Percentiles rank a stretch among this genome's conserved stretches.
Evolutionary conservation across 2,113 vertebrate genomes (phyloP).

Genomic region (Epinephelus lanceolatus): DNA sequence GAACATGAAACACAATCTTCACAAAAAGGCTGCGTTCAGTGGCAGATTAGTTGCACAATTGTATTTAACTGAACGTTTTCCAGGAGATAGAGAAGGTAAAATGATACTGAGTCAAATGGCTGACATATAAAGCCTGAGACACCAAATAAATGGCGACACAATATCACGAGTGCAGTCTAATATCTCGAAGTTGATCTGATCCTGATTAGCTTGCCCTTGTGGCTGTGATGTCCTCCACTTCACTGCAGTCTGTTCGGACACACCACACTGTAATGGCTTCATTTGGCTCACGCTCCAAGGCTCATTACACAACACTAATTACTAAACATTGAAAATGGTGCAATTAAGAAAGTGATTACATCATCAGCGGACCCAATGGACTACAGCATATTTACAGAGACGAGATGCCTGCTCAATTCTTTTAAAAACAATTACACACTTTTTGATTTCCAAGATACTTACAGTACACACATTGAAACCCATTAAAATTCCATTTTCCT

Average conservation of each 20-base stretch:
- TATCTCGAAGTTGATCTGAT: slow-evolving; percentile 45
- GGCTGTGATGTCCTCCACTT: slow-evolving; percentile 66
- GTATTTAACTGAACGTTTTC: slow-evolving; percentile 24
- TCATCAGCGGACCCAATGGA: slow-evolving; percentile 80
- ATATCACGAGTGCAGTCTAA: background rate
- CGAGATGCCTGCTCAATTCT: slow-evolving; percentile 57
- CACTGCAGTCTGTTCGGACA: slow-evolving; percentile 61
- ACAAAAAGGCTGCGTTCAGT: slow-evolving; percentile 6
- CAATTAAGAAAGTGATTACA: slow-evolving; percentile 81
- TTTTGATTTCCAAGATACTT: slow-evolving; percentile 60
- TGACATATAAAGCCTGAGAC: background rate
- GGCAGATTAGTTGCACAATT: slow-evolving; percentile 11
- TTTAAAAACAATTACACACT: slow-evolving; percentile 74
- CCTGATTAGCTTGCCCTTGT: slow-evolving; percentile 58
- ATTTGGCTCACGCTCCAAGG: slow-evolving; percentile 77
- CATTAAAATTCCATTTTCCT: slow-evolving; percentile 75
- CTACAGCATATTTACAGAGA: slow-evolving; percentile 76
- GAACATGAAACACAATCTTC: slow-evolving; percentile 64
- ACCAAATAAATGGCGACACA: background rate
- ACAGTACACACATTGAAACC: slow-evolving; percentile 38
- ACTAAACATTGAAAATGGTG: slow-evolving; percentile 83
- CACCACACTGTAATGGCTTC: slow-evolving; percentile 64
- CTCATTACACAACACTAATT: slow-evolving; percentile 83
- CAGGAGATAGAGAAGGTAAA: slow-evolving; percentile 2
- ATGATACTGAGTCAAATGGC: slow-evolving; percentile 27